Conservation (phyloP, 2,797 vertebrate species). For the Aselliscus stoliczkanus region DNA sequence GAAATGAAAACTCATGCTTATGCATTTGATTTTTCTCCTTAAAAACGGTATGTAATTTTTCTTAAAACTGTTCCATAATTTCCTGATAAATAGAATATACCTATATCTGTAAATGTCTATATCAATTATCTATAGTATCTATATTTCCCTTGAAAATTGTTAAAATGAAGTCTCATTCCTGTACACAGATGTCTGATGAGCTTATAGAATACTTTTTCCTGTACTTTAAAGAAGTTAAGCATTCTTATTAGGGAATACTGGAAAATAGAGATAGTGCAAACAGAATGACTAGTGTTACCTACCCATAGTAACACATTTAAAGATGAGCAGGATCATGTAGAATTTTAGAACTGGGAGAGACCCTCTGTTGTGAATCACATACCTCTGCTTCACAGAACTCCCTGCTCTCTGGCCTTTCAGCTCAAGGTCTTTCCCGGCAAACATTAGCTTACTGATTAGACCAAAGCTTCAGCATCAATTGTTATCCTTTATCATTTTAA, state of each 20-base stretch:
- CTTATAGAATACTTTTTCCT: background rate
- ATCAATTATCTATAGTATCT: background rate
- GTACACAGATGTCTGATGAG: background rate
- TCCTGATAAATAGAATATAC: background rate
- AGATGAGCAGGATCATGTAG: background rate
- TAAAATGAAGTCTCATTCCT: background rate
- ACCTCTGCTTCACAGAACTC: background rate
- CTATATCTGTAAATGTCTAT: background rate
- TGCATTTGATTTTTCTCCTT: background rate
- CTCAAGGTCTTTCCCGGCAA: background rate
- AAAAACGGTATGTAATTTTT: background rate
- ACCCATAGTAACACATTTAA: background rate
- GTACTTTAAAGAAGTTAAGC: background rate
- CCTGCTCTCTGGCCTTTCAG: background rate
- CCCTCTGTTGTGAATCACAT: background rate
- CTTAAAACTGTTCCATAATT: background rate
- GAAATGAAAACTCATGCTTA: background rate
- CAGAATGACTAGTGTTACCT: background rate
- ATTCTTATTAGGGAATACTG: background rate
- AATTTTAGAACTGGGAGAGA: background rate
- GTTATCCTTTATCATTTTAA: background rate
- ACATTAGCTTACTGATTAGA: background rate
- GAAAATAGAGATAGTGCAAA: background rate
- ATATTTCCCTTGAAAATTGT: background rate
- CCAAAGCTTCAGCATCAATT: background rate